A percentile compares a stretch with the other conserved stretches of the same genome.
Evolutionary conservation across 2,888 invertebrate genomes (phyloP).

Genomic region (Bibio marci): DNA sequence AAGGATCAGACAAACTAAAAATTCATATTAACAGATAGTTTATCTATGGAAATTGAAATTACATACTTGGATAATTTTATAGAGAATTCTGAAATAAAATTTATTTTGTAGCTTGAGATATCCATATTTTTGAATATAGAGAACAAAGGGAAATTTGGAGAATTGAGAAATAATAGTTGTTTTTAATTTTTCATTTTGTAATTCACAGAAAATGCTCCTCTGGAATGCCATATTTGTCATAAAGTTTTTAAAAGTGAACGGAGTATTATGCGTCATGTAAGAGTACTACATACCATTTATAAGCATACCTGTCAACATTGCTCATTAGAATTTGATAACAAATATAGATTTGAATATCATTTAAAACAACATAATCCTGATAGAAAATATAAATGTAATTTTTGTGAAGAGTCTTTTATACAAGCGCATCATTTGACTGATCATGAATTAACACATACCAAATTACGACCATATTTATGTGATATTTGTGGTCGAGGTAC

Average conservation of each 20-base stretch:
- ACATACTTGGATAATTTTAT: too few species aligned
- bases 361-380: conserved; percentile 9
- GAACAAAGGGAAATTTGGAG: too few species aligned
- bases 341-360: conserved; percentile 8
- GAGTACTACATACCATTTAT: conserved; percentile 3
- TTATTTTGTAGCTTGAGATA: too few species aligned
- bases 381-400: conserved; percentile 10
- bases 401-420: conserved; percentile 10
- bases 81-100: too few species aligned
- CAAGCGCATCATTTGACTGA: conserved; percentile 9
- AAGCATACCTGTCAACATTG: conserved; percentile 6
- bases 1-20: too few species aligned
- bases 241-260: conserved; percentile 7
- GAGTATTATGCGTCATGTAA: conserved; percentile 7
- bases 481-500: conserved; percentile 10
- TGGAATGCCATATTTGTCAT: conserved; percentile 7
- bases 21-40: too few species aligned
- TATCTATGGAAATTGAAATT: too few species aligned
- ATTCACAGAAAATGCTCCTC: neutral
- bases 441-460: conserved; percentile 10
- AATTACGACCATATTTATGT: conserved; percentile 8
- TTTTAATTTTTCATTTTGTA: too few species aligned
- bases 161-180: too few species aligned
- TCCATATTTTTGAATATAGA: too few species aligned
- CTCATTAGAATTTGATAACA: conserved; percentile 5